These are phyloP conservation scores for Agriopis marginaria DNA, from an alignment of 2,888 invertebrate species.

Conservation along the genomic window DNA sequence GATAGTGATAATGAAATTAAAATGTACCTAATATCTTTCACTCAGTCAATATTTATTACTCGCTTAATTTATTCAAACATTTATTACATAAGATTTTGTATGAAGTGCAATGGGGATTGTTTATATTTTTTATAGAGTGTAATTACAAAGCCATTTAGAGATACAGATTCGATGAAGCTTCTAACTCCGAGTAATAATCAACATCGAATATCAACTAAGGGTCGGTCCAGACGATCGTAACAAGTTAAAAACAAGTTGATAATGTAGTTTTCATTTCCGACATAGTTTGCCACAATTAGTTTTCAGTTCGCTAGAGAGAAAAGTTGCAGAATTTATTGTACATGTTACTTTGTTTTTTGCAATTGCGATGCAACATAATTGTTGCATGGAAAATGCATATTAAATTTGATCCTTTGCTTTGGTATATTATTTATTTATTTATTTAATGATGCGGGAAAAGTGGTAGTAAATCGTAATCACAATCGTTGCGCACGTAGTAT, in stretches of 20 bases:
- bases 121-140: too few relatives aligned
- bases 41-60: slow-evolving; percentile 1
- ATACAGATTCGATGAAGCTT: background rate
- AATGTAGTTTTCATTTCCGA: slow-evolving; percentile 29
- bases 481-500: too few relatives aligned
- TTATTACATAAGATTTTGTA: background rate
- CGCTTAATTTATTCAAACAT: background rate
- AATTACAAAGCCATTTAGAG: too few relatives aligned
- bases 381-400: background rate
- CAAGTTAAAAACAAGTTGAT: slow-evolving; percentile 22
- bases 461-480: too few relatives aligned
- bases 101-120: background rate
- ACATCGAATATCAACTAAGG: slow-evolving; percentile 17
- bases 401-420: too few relatives aligned
- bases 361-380: slow-evolving; percentile 1
- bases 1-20: background rate
- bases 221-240: slow-evolving; percentile 16
- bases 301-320: slow-evolving; percentile 13
- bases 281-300: slow-evolving; percentile 22
- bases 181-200: slow-evolving; percentile 13
- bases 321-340: slow-evolving; percentile 1
- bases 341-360: background rate
- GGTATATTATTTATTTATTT: too few relatives aligned
- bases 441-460: too few relatives aligned
- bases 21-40: slow-evolving; percentile 1